These are phyloP conservation scores for Calonectris borealis DNA, from an alignment of 2,113 vertebrate genomes.

Conservation along the genomic window DNA sequence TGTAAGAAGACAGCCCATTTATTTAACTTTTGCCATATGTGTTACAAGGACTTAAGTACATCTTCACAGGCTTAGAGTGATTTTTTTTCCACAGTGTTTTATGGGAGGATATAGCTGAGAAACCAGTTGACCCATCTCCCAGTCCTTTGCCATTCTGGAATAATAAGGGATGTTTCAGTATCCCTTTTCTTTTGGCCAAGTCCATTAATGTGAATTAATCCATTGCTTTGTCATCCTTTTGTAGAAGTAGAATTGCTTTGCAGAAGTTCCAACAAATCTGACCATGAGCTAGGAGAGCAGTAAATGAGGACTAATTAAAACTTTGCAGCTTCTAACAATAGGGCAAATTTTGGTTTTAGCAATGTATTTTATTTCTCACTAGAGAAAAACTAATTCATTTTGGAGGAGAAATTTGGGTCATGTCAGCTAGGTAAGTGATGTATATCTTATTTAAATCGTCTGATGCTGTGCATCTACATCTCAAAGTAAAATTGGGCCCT, in stretches of 20 bases:
- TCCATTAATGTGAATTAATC: background rate
- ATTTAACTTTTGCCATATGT: constrained; percentile 49
- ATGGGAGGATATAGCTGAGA: background rate
- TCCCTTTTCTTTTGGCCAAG: background rate
- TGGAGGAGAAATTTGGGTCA: background rate
- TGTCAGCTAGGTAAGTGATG: background rate
- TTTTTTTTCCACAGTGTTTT: background rate
- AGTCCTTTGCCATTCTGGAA: background rate
- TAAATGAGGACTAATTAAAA: background rate
- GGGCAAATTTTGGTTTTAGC: background rate
- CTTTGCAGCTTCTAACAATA: background rate
- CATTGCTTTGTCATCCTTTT: background rate
- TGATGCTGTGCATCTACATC: background rate
- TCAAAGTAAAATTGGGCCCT: background rate
- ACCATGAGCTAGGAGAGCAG: background rate
- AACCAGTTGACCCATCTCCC: background rate
- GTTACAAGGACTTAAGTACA: background rate
- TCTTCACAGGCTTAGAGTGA: background rate
- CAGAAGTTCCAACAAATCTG: background rate
- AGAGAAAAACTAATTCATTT: background rate
- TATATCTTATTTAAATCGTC: background rate
- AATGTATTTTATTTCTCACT: background rate
- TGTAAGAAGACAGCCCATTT: constrained; percentile 34
- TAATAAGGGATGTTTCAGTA: background rate
- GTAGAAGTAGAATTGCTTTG: background rate